A percentile compares a stretch with the other conserved stretches of the same genome.
phyloP scores from a whole-genome alignment of 2,113 vertebrate genomes.

The Nanorana parkeri region DNA sequence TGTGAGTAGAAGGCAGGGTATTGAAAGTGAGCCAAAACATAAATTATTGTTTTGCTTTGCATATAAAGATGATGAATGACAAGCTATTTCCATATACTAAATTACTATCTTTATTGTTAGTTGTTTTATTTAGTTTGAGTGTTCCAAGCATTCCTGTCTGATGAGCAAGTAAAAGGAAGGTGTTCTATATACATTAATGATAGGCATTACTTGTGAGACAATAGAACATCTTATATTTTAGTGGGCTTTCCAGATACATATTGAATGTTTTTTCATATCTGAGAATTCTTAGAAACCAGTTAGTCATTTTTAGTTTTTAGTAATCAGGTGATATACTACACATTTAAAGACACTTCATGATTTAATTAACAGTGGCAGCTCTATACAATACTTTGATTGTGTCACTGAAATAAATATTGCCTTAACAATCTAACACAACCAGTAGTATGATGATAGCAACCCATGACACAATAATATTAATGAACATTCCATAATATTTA shows the following conservation, averaged over 20 bases:
- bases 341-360: background rate
- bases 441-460: too few relatives aligned
- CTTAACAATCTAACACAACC: background rate
- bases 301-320: constrained; percentile 57
- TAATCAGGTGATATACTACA: constrained; percentile 30
- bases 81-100: constrained; percentile 36
- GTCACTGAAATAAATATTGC: background rate
- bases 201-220: constrained; percentile 64
- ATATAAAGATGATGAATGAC: constrained; percentile 55
- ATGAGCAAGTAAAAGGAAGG: constrained; percentile 42
- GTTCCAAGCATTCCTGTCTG: constrained; percentile 59
- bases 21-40: constrained; percentile 55
- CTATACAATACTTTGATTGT: background rate
- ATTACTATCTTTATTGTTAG: constrained; percentile 59
- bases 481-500: too few relatives aligned
- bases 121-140: constrained; percentile 31
- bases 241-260: constrained; percentile 64
- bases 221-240: constrained; percentile 71
- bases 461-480: too few relatives aligned
- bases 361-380: background rate
- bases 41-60: constrained; percentile 33
- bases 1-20: constrained; percentile 43
- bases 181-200: constrained; percentile 46
- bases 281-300: constrained; percentile 60
- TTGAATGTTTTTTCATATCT: constrained; percentile 63